These are phyloP conservation scores for Ginglymostoma cirratum DNA, from an alignment of 2,113 vertebrate species.

Conservation along the genomic window DNA sequence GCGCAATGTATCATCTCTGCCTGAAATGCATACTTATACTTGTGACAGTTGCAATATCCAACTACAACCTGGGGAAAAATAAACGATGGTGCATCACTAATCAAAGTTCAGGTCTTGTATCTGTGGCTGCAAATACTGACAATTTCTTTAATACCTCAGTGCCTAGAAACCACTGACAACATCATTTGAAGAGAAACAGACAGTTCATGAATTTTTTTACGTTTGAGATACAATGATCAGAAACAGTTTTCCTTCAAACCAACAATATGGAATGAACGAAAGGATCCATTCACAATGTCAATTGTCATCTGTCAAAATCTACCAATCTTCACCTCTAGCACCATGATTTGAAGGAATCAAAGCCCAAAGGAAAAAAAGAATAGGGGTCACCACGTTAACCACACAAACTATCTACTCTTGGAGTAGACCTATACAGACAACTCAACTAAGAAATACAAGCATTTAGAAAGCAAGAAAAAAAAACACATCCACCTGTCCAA, in stretches of 20 bases:
- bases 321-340: conserved; percentile 5
- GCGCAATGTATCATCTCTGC: background rate
- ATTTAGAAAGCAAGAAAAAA: background rate
- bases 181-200: background rate
- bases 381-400: background rate
- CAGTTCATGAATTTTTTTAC: background rate
- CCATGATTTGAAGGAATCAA: conserved; percentile 1
- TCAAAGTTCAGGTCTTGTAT: background rate
- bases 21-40: background rate
- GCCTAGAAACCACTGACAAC: background rate
- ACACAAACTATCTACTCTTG: background rate
- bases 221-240: background rate
- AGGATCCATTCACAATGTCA: background rate
- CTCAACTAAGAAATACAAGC: background rate
- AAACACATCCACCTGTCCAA: background rate
- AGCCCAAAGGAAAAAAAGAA: background rate
- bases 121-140: background rate
- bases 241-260: conserved; percentile 2
- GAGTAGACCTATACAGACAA: background rate
- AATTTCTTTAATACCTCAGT: conserved; percentile 8
- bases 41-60: background rate
- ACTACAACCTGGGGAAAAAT: background rate
- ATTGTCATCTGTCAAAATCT: background rate
- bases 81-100: background rate
- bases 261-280: background rate